These are phyloP conservation scores for Phaedon cochleariae DNA, from an alignment of 2,888 invertebrate genomes.

Conservation along the genomic window DNA sequence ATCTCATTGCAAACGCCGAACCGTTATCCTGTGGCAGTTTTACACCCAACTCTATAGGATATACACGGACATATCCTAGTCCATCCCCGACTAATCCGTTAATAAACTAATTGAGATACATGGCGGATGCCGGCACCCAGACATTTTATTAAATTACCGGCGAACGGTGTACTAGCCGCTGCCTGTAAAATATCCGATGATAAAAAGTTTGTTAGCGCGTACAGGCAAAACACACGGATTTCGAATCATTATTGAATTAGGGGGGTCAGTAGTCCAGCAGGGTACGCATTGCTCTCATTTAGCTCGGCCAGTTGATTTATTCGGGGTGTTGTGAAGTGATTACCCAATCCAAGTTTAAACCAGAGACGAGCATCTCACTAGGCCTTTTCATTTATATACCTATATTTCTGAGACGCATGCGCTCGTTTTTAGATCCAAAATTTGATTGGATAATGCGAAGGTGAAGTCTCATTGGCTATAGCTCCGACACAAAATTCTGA, in stretches of 20 bases:
- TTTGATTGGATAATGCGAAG: too few relatives aligned
- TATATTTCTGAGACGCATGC: too few relatives aligned
- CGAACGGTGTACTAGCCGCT: conserved; percentile 20
- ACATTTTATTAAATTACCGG: conserved; percentile 25
- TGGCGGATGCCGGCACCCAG: background rate
- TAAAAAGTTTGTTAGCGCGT: background rate
- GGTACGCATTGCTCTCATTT: background rate
- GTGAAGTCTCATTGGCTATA: too few relatives aligned
- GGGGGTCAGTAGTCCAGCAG: background rate
- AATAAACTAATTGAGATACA: conserved; percentile 18
- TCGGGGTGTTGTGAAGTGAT: too few relatives aligned
- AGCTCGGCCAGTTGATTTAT: background rate
- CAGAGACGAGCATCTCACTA: too few relatives aligned
- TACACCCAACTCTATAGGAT: background rate
- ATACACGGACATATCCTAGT: background rate
- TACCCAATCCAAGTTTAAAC: too few relatives aligned
- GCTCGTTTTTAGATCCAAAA: too few relatives aligned
- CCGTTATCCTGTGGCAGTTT: background rate
- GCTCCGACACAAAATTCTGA: too few relatives aligned
- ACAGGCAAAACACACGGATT: too few relatives aligned
- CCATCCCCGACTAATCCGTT: background rate
- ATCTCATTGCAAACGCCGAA: conserved; percentile 9
- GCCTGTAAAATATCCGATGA: background rate
- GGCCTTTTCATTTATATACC: too few relatives aligned
- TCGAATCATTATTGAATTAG: background rate